Evolutionary conservation across 2,113 vertebrate species (phyloP).

Genomic region (Emydocephalus ijimae): DNA sequence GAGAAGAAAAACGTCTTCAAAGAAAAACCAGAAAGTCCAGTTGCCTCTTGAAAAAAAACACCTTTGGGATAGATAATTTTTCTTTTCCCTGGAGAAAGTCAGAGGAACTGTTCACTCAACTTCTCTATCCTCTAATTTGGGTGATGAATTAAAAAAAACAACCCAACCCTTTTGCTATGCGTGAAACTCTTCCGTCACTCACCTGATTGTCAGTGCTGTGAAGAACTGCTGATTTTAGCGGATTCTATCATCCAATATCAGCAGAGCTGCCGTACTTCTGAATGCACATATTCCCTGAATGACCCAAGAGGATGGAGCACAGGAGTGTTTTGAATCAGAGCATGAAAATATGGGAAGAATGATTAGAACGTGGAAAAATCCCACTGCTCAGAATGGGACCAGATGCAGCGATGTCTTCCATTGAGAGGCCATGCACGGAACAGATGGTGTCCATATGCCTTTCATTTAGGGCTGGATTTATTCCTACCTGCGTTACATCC

Average conservation of each 20-base stretch:
- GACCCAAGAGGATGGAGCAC: not conserved
- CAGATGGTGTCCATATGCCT: not conserved
- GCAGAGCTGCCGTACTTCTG: not conserved
- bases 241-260: not conserved
- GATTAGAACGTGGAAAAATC: constrained; percentile 7
- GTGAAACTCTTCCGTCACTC: not conserved
- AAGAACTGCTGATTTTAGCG: not conserved
- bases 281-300: not conserved
- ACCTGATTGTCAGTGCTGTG: not conserved
- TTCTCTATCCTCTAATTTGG: not conserved
- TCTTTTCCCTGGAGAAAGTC: not conserved
- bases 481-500: not conserved
- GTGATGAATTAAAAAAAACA: not conserved
- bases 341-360: not conserved
- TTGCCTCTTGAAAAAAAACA: too few relatives aligned
- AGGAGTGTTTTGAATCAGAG: not conserved
- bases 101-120: not conserved
- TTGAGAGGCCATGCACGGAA: not conserved
- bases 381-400: not conserved
- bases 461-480: not conserved
- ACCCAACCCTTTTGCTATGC: not conserved
- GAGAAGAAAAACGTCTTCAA: too few relatives aligned
- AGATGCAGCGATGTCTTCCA: not conserved
- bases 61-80: not conserved
- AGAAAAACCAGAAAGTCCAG: too few relatives aligned